Conservation (phyloP, 1,140 invertebrate genomes). For the Ostrea denselamellosa region DNA sequence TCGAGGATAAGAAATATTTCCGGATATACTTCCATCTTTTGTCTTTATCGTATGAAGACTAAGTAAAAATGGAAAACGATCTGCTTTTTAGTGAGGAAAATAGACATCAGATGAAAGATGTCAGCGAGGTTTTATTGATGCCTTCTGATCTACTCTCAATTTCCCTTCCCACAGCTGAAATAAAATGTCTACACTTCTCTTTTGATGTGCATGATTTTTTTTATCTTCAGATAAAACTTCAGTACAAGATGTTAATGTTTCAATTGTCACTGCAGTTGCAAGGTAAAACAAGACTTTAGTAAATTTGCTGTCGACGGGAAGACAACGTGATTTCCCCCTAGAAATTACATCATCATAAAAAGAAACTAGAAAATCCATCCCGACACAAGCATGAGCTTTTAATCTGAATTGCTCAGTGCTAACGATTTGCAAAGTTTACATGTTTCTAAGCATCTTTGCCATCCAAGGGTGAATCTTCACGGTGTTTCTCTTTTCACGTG, state of each 20-base stretch:
- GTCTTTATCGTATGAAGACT: not conserved
- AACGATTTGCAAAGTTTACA: too few relatives aligned
- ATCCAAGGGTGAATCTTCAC: too few relatives aligned
- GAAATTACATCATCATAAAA: too few relatives aligned
- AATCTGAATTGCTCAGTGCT: too few relatives aligned
- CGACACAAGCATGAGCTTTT: too few relatives aligned
- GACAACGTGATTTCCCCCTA: too few relatives aligned
- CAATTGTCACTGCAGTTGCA: not conserved
- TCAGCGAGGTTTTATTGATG: not conserved
- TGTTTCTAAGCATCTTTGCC: too few relatives aligned
- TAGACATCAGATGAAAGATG: not conserved
- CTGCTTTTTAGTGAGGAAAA: not conserved
- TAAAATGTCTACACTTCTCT: not conserved
- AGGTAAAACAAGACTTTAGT: too few relatives aligned
- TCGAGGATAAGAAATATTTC: not conserved
- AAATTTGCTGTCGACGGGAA: too few relatives aligned
- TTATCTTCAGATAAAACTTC: constrained; percentile 17
- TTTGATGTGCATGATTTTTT: constrained; percentile 8
- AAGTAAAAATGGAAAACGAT: not conserved
- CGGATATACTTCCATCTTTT: not conserved
- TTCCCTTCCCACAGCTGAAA: not conserved
- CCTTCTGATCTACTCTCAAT: not conserved
- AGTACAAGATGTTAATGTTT: constrained; percentile 1
- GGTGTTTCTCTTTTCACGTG: too few relatives aligned
- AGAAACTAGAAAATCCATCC: too few relatives aligned